Base-by-base conservation (phyloP, 2,888 invertebrate species). In the Geotrupes spiniger region DNA sequence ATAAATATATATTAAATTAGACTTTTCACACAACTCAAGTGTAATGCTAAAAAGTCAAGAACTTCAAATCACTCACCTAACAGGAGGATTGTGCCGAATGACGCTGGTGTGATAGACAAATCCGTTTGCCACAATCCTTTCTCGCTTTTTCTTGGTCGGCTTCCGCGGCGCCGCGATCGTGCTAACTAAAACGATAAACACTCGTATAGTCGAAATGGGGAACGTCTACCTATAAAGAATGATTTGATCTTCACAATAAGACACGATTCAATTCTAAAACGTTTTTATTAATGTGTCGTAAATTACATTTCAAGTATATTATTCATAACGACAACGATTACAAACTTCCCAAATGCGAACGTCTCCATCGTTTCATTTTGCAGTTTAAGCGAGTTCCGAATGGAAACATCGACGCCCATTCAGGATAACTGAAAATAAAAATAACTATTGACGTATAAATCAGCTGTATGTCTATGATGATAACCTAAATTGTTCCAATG, bases 61-160 rank as follows among this genome's bases (percentile, higher is more conserved):
- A 33, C 11, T 37, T n/a, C 9, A n/a, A 15, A 2, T 6, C 2
- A 33, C 25, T 41, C 31, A 49, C 49, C 49, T 49, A 2, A 49
- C 49, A n/a, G 49, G 28, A 5, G 45, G 41, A 10, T 45, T 55
- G 37, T 63, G 63, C 36, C 63, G 57, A 38, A 67, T 57, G 33
- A 65, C 62, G 53, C 67, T 69, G 53, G 61, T 65, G 49, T 69
- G 65, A 57, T 69, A 69, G 12, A 68, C 62, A 60, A 66, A 69
- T 54, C 69, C 69, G 52, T 65, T 59, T 46, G 57, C 52, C 37
- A 69, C 58, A 50, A 64, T 68, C 53, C 63, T 57, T 57, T 62
- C 60, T 29, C 36, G 40, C 21, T 41, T 31, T 44, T 44, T 28
- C 40, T 26, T 25, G 27, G 44, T 16, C 37, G 21, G 10, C 36